Base-by-base conservation (phyloP, 2,797 vertebrate genomes). In the Syngnathus acus region DNA sequence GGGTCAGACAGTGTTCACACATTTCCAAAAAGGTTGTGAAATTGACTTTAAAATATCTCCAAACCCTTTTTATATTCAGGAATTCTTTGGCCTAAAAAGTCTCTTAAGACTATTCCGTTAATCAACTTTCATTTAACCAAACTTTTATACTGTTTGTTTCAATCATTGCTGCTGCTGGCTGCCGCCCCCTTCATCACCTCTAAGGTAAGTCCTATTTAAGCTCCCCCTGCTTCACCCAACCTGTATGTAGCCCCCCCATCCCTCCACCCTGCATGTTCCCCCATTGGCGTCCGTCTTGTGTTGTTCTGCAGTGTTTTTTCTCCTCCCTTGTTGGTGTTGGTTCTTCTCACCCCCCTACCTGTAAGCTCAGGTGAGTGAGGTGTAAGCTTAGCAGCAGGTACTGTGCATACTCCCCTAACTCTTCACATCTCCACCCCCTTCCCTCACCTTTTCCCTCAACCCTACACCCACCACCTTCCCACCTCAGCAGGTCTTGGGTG, bases 401-500 rank as follows among this genome's bases (percentile, higher is more conserved):
- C 75, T 73, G 76, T 81, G 84, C 83, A 79, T 78, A 75, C 82
- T 72, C 55, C 64, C 71, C 73, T 89, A 79, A 89, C 79, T 81
- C 80, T 72, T 70, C 71, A 65, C 61, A 40, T 78, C 79, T 72
- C 74, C 80, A 19, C 23, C 62, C 47, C 48, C 70, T 57, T 70
- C 50, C 82, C 60, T 55, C 71, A 9, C 64, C 65, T 72, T 55
- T 66, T 71, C 2, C 66, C 75, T 16, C 64, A 67, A 48, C 53
- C 75, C 72, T 60, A 65, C 66, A 26, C 71, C 57, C 70, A 71
- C 65, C 73, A 21, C 23, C 45, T 10, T 79, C 79, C 42, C 85
- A 90, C 73, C 78, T 86, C 87, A 90, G 91, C 89, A 98, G 96
- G 88, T 98, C 96, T 3, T 98, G 96, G 96, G 92, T 96, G 77